Evolutionary conservation across 1,140 invertebrate species (phyloP).

Genomic region (Conopomorpha cramerella): DNA sequence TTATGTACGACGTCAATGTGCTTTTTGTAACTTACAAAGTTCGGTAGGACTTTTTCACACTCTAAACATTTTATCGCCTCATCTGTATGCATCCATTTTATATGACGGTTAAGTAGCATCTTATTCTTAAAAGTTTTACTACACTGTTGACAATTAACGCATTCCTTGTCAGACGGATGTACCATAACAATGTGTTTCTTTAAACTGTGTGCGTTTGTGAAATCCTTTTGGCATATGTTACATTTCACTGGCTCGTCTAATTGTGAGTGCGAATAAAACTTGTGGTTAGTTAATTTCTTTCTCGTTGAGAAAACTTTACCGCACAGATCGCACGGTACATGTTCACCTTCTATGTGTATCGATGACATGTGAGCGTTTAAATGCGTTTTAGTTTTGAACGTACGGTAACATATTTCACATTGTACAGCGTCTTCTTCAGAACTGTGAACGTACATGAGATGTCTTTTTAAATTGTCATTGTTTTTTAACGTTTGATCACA

Average conservation of each 20-base stretch:
- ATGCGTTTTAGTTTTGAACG: slow-evolving; percentile 3
- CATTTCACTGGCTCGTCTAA: slow-evolving; percentile 3
- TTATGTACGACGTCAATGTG: slow-evolving; percentile 6
- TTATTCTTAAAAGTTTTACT: slow-evolving; percentile 5
- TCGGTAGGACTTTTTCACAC: slow-evolving; percentile 2
- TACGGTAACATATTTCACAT: slow-evolving; percentile 4
- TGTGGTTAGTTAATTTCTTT: slow-evolving; percentile 2
- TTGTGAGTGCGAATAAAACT: slow-evolving; percentile 3
- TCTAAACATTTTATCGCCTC: slow-evolving; percentile 5
- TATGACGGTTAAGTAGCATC: slow-evolving; percentile 4
- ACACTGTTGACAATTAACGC: slow-evolving; percentile 2
- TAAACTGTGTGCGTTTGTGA: slow-evolving; percentile 3
- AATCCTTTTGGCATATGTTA: slow-evolving; percentile 1
- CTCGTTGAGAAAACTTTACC: slow-evolving; percentile 2
- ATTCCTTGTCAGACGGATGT: slow-evolving; percentile 3
- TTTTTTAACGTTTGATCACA: slow-evolving; percentile 7
- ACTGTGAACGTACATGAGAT: slow-evolving; percentile 5
- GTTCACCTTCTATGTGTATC: slow-evolving; percentile 3
- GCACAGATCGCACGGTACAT: slow-evolving; percentile 2
- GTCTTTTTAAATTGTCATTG: slow-evolving; percentile 5
- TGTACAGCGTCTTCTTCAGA: slow-evolving; percentile 3
- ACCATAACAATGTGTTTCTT: slow-evolving; percentile 5
- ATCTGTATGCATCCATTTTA: slow-evolving; percentile 5
- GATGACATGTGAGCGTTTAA: slow-evolving; percentile 4
- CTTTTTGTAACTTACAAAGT: slow-evolving; percentile 3